These are phyloP conservation scores for Planococcus citri DNA, from an alignment of 1,140 invertebrate species.

Conservation along the genomic window DNA sequence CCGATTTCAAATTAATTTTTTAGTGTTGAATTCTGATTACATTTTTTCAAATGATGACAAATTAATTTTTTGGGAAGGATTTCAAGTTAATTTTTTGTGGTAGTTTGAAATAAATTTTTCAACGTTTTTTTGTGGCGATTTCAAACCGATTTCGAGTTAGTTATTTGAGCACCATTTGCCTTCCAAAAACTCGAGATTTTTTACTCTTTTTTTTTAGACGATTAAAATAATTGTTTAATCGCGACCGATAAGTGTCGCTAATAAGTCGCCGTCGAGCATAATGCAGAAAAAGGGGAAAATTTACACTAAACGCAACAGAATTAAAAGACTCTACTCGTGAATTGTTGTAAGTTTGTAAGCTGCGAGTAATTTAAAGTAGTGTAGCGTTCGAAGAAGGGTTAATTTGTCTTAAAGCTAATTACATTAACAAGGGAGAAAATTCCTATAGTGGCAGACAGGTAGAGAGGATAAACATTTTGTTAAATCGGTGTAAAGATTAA, in stretches of 20 bases:
- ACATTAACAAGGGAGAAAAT: conserved; percentile 15
- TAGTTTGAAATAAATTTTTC: no score
- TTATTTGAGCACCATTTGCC: no score
- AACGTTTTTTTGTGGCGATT: no score
- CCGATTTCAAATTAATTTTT: no score
- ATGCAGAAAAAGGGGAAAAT: not conserved
- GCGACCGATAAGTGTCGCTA: not conserved
- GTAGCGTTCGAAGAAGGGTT: conserved; percentile 10
- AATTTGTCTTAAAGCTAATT: conserved; percentile 18
- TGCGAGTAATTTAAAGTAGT: conserved; percentile 17
- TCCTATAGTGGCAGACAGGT: not conserved
- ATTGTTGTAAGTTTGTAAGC: conserved; percentile 11
- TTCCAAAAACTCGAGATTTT: no score
- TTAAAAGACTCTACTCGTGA: not conserved
- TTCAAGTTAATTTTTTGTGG: no score
- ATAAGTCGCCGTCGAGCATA: not conserved
- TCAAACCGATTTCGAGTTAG: no score
- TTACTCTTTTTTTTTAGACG: not conserved
- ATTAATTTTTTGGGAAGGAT: no score
- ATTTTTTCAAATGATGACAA: no score
- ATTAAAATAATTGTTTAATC: not conserved
- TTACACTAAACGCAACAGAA: not conserved
- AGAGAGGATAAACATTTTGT: conserved; percentile 17
- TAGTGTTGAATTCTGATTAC: no score
- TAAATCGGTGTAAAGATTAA: conserved; percentile 19